Conservation (phyloP, 2,113 vertebrate genomes). For the Trematomus loennbergii region DNA sequence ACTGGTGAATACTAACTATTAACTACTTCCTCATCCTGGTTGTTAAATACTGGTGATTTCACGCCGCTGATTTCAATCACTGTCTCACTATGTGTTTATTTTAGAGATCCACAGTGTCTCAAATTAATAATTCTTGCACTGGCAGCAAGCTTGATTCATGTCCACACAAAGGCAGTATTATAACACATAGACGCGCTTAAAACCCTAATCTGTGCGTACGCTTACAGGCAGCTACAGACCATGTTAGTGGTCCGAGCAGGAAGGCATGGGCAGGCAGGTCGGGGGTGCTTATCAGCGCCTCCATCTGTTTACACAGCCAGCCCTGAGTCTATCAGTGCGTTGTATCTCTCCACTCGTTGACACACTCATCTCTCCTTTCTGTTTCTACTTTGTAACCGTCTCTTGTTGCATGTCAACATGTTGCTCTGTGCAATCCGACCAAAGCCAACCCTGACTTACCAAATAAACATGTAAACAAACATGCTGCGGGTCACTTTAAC, state of each 20-base stretch:
- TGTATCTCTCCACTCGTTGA: constrained; percentile 62
- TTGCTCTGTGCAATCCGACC: constrained; percentile 19
- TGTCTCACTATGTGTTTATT: constrained; percentile 6
- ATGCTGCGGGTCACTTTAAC: constrained; percentile 43
- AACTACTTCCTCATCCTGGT: constrained; percentile 63
- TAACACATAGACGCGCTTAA: constrained; percentile 15
- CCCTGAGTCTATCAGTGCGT: constrained; percentile 60
- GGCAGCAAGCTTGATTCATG: constrained; percentile 12
- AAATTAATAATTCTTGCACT: constrained; percentile 19
- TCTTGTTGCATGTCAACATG: constrained; percentile 46
- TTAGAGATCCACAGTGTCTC: background rate
- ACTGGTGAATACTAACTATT: constrained; percentile 50
- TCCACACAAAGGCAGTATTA: constrained; percentile 39
- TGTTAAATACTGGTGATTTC: constrained; percentile 31
- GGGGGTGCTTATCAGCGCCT: constrained; percentile 54
- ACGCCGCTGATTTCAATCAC: constrained; percentile 5
- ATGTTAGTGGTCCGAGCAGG: constrained; percentile 22
- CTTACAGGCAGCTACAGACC: constrained; percentile 25
- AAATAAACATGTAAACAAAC: constrained; percentile 60
- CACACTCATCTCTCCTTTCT: constrained; percentile 69
- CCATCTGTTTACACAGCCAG: constrained; percentile 77
- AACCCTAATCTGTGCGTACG: background rate
- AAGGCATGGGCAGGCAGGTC: constrained; percentile 31
- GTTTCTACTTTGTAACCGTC: constrained; percentile 63
- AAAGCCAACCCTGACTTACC: constrained; percentile 51